Base-by-base conservation (phyloP, 2,113 vertebrate species). In the Pterocles gutturalis region DNA sequence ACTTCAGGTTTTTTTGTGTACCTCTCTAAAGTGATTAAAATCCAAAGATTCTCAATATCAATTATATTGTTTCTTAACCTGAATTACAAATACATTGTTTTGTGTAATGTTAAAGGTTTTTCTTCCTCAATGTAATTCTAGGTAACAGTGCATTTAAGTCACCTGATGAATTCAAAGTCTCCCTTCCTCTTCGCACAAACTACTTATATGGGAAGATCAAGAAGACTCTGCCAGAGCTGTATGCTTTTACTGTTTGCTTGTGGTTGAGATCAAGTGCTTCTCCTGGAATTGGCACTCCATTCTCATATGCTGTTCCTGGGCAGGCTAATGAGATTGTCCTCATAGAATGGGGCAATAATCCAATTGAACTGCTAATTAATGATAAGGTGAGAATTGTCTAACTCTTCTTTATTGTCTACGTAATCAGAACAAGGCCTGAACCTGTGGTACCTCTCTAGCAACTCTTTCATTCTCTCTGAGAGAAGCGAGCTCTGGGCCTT, bases 321-420 rank as follows among this genome's bases (percentile, higher is more conserved):
- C 99, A 99, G 95, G 99, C 99, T 92, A 99, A 99, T 21, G 99
- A 99, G 98, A 99, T 99, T 5, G 99, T 99, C 87, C 98, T 99
- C 62, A 99, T 99, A 18, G 99, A 99, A 45, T 99, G 99, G 99
- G 99, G 99, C 2, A 99, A 99, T 96, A 99, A 99, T 95, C 99
- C 99, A 75, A 99, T 99, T 1, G 99, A 99, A 77, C 98, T 99
- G 17, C 98, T 99, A 9, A 99, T 99, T 87, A 99, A 99, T 3
- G 99, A 99, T 78, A 99, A 99, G 99, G 99, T 99, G 94, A 96
- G 97, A 34, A 18, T 7, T 0, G 1, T 28, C 1, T 38, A 17
- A 10, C n/a, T 70, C 17, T 53, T 61, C 3, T 73, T 67, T 62
- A 1, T 58, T 69, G 8, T 36, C 28, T 36, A 0, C 2, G 1